Conservation (phyloP, 1,140 invertebrate genomes). For the Spodoptera litura region DNA sequence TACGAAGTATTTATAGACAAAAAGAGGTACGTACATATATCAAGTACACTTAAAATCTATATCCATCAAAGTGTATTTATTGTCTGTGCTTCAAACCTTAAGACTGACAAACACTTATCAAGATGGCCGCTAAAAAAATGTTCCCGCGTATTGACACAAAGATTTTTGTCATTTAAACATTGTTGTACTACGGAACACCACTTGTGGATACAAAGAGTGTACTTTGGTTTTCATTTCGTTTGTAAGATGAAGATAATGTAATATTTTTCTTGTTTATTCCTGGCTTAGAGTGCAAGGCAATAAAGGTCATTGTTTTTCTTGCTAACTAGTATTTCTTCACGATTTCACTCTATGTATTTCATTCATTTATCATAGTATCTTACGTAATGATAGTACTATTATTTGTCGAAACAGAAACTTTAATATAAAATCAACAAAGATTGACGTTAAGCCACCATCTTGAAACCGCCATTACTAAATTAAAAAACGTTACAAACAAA, state of each 20-base stretch:
- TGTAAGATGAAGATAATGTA: background rate
- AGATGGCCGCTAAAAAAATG: constrained; percentile 60
- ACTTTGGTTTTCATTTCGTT: constrained; percentile 20
- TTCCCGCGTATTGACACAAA: constrained; percentile 72
- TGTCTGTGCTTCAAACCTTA: constrained; percentile 50
- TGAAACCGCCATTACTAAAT: background rate
- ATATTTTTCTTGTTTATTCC: background rate
- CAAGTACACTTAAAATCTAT: constrained; percentile 26
- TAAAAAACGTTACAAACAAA: constrained; percentile 19
- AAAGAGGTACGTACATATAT: background rate
- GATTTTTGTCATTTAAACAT: constrained; percentile 59
- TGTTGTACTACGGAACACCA: constrained; percentile 22
- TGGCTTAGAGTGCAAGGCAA: background rate
- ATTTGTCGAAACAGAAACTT: background rate
- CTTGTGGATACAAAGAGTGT: constrained; percentile 5
- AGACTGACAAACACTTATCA: constrained; percentile 62
- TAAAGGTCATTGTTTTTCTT: no score
- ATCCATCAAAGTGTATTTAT: constrained; percentile 56
- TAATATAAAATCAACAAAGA: background rate
- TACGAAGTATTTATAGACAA: background rate
- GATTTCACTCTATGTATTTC: no score
- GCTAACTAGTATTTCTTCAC: no score
- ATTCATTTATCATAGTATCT: no score
- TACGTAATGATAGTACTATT: no score
- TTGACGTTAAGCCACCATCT: constrained; percentile 6